Conservation (phyloP, 2,113 vertebrate genomes). For the Helogale parvula region DNA sequence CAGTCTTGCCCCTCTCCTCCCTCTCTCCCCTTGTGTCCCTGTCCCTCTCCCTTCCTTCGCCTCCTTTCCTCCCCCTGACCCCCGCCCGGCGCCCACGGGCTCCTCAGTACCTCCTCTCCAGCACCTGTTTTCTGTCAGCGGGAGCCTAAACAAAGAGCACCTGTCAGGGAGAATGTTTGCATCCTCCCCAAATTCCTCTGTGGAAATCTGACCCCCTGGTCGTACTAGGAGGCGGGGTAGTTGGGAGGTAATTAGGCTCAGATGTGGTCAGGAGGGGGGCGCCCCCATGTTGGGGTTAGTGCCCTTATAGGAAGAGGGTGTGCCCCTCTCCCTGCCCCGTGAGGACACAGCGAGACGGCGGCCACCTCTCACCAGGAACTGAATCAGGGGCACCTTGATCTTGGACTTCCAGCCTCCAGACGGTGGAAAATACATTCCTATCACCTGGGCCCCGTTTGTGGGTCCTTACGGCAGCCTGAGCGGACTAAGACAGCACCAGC, state of each 20-base stretch:
- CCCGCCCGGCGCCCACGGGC: background rate
- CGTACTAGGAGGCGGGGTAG: background rate
- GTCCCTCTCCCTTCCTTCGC: background rate
- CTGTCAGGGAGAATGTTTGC: no score
- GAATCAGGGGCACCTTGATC: fast-evolving
- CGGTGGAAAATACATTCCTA: fast-evolving
- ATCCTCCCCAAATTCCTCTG: no score
- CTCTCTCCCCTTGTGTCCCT: background rate
- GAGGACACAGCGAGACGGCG: background rate
- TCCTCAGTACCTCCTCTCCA: background rate
- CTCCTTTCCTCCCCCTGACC: fast-evolving
- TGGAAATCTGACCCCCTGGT: fast-evolving
- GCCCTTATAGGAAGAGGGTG: background rate
- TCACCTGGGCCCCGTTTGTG: background rate
- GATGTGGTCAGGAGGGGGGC: background rate
- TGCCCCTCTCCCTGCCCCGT: no score
- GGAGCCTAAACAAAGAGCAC: no score
- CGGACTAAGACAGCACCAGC: fast-evolving
- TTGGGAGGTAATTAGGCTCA: background rate
- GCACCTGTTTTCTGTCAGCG: fast-evolving
- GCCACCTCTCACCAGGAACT: fast-evolving
- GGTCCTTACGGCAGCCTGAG: background rate
- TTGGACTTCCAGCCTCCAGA: background rate
- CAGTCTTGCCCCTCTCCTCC: background rate
- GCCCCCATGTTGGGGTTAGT: background rate